Evolutionary conservation across 2,797 vertebrate species (phyloP), one percentile per base, ranked within the genome.

Genomic region (Falco novaeseelandiae): DNA sequence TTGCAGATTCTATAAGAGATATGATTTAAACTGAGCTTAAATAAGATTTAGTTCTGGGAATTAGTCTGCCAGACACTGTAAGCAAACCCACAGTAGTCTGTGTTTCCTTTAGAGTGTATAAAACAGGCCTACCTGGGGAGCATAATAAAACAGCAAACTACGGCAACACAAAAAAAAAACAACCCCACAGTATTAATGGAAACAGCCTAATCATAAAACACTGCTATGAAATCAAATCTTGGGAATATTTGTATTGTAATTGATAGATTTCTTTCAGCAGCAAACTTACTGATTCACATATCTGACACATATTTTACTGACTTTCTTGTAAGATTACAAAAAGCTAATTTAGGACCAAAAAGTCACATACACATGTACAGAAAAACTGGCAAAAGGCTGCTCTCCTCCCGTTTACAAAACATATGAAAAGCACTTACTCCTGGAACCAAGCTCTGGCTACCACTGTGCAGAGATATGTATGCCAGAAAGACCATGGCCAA

Each of bases 381-480:
- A 83, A 89, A 79, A 89, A 74, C 1, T 91, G 93, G 91, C 74
- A 80, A 77, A 94, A 77, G 38, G 25, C 30, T 46, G n/a, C 25
- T 67, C 81, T 77, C 62, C 66, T 83, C 71, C 71, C 20, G 0
- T 85, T 92, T 94, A 93, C 76, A 91, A 91, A 96, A 73, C 79
- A 85, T 30, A 89, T 9, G 92, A 96, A 44, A 94, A 95, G 72
- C 89, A 87, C 90, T 96, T 36, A 82, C 58, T 94, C 36, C 92
- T 96, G 95, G 93, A 96, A 94, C 38, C 54, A 38, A 61, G 90
- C 90, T 96, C 88, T 96, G 95, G 92, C 92, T 94, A 85, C 83
- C 93, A 93, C 90, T 80, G 92, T 57, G 81, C 74, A 69, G 70
- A 40, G 79, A 49, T 40, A 0, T 0, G 8, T 0, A 27, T 0